Evolutionary conservation across 2,797 vertebrate species (phyloP).

Genomic region (Eospalax fontanierii): DNA sequence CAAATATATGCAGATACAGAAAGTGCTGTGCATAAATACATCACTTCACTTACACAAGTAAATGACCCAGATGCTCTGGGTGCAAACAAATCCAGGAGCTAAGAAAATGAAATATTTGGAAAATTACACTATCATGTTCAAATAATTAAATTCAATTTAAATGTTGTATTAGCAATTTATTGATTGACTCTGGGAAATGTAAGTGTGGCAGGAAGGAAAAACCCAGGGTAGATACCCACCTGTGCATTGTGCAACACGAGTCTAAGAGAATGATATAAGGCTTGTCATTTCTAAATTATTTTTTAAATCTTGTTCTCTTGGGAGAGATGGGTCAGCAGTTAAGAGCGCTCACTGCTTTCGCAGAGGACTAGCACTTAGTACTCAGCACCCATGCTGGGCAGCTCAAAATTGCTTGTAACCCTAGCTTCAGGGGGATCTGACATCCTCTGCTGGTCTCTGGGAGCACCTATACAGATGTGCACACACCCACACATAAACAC

Average conservation of each 20-base stretch:
- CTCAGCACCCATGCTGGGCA: background rate
- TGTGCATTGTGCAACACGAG: background rate
- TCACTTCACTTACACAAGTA: constrained; percentile 55
- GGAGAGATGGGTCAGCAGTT: background rate
- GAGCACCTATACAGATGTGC: background rate
- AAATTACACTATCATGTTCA: constrained; percentile 62
- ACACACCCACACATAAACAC: background rate
- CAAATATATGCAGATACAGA: constrained; percentile 12
- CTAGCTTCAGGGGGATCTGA: background rate
- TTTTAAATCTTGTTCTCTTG: background rate
- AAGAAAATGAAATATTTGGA: constrained; percentile 71
- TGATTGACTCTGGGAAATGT: constrained; percentile 54
- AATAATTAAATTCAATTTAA: constrained; percentile 71
- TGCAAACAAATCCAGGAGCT: constrained; percentile 72
- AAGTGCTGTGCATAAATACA: constrained; percentile 34
- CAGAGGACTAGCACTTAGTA: background rate
- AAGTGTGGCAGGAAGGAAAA: constrained; percentile 50
- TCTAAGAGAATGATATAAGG: background rate
- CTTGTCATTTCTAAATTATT: constrained; percentile 14
- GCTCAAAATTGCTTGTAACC: background rate
- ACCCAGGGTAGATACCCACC: background rate
- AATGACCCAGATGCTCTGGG: constrained; percentile 54
- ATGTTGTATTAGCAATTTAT: constrained; percentile 38
- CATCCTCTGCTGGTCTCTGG: background rate
- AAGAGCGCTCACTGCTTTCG: too few species aligned